Percentiles rank a stretch among this genome's conserved stretches.
Evolutionary conservation across 2,797 vertebrate species (phyloP).

Genomic region (Eptatretus atami): DNA sequence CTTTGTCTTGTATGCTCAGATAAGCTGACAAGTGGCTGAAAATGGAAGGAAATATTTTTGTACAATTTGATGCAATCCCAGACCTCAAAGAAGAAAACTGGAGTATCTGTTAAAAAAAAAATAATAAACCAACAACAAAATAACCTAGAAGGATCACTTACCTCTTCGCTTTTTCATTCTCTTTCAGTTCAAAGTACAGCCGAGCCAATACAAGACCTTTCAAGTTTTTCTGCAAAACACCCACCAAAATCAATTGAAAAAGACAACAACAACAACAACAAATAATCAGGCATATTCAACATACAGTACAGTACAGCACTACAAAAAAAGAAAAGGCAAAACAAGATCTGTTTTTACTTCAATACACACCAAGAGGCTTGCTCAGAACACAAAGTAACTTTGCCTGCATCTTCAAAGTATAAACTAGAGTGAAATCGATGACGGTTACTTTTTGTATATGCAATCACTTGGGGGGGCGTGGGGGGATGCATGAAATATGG

Average conservation of each 20-base stretch:
- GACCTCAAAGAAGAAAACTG: background rate
- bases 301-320: background rate
- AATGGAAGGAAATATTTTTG: constrained; percentile 4
- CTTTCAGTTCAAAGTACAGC: constrained; percentile 76
- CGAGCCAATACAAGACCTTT: constrained; percentile 93
- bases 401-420: too few species aligned
- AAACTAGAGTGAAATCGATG: too few species aligned
- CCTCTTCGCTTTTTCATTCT: constrained; percentile 88
- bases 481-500: too few species aligned
- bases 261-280: background rate
- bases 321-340: background rate
- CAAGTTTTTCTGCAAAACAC: constrained; percentile 35
- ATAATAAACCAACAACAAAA: background rate
- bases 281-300: background rate
- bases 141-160: constrained; percentile 13
- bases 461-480: too few species aligned
- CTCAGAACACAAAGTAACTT: too few species aligned
- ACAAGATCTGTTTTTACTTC: background rate
- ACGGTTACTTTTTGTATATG: too few species aligned
- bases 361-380: too few species aligned
- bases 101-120: background rate
- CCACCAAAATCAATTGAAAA: constrained; percentile 7
- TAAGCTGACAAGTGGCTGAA: constrained; percentile 49
- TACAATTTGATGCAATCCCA: background rate
- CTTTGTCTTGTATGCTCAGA: constrained; percentile 53